Conservation (phyloP, 2,888 invertebrate genomes). For the Harpalus rubripes region DNA sequence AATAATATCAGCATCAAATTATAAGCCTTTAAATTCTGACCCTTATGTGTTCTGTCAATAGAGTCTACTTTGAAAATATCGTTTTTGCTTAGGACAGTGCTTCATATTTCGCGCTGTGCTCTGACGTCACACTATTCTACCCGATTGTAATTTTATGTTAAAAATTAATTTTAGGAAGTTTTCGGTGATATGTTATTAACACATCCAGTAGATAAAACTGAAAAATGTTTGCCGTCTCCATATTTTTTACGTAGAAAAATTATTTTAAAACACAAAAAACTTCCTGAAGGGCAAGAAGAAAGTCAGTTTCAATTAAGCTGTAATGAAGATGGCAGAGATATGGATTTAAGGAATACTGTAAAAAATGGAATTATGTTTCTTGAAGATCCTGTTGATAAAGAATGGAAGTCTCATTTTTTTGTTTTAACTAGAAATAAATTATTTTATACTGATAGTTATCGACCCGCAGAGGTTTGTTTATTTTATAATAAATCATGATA, state of each 20-base stretch:
- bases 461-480: constrained; percentile 73
- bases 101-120: too few relatives aligned
- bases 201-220: constrained; percentile 89
- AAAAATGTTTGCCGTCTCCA: constrained; percentile 90
- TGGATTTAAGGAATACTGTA: constrained; percentile 89
- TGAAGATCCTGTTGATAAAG: constrained; percentile 92
- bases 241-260: constrained; percentile 87
- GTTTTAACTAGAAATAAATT: constrained; percentile 93
- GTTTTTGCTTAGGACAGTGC: too few relatives aligned
- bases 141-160: too few relatives aligned
- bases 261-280: constrained; percentile 94
- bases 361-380: constrained; percentile 94
- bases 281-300: constrained; percentile 93
- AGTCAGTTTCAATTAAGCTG: constrained; percentile 79
- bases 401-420: constrained; percentile 96
- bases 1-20: too few relatives aligned
- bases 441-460: constrained; percentile 89
- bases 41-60: too few relatives aligned
- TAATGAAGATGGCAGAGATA: constrained; percentile 84
- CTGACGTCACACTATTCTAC: too few relatives aligned
- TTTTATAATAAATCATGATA: not conserved
- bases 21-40: too few relatives aligned
- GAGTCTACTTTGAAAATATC: too few relatives aligned
- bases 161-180: constrained; percentile 80
- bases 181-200: constrained; percentile 92